Evolutionary conservation across 2,113 vertebrate genomes (phyloP).

Genomic region (Malurus melanocephalus): DNA sequence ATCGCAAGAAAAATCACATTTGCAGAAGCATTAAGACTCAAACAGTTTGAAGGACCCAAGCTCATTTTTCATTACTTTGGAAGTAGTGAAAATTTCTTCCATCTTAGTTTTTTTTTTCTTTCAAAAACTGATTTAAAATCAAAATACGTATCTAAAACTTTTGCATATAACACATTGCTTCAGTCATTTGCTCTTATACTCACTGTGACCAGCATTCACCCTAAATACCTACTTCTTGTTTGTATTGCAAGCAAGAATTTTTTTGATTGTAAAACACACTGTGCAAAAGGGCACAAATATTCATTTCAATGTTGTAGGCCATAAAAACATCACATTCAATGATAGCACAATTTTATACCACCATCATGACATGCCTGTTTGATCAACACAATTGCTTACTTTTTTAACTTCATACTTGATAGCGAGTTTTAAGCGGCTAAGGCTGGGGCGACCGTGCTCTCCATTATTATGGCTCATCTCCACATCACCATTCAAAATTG

Average conservation of each 20-base stretch:
- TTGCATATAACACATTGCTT: not conserved
- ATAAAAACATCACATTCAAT: not conserved
- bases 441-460: conserved; percentile 75
- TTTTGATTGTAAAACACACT: not conserved
- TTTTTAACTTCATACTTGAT: conserved; percentile 98
- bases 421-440: conserved; percentile 91
- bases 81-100: not conserved
- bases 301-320: not conserved
- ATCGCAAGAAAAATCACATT: not conserved
- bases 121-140: not conserved
- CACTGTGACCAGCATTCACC: not conserved
- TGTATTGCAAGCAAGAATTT: accelerated
- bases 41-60: not conserved
- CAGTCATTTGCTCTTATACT: not conserved
- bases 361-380: not conserved
- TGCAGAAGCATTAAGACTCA: not conserved
- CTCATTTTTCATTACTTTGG: not conserved
- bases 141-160: not conserved
- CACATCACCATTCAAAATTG: conserved; percentile 87
- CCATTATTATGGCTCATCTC: conserved; percentile 67
- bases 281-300: not conserved
- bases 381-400: conserved; percentile 70
- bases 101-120: not conserved
- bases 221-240: not conserved
- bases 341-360: not conserved